phyloP scores from a whole-genome alignment of 2,888 invertebrate species.

The Charanyca ferruginea region DNA sequence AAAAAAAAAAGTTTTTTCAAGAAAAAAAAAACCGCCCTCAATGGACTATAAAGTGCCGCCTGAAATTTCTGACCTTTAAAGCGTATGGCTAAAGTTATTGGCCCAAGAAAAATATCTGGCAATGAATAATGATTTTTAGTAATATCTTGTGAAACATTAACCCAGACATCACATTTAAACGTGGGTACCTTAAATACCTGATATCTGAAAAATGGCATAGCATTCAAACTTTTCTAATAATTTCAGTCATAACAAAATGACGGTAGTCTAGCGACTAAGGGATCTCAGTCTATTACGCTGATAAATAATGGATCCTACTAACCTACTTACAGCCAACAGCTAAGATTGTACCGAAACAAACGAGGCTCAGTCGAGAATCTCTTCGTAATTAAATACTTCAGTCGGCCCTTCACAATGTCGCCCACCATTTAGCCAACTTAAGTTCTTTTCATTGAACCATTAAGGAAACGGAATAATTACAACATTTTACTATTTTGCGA shows the following conservation, averaged over 20 bases:
- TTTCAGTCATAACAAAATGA: no score
- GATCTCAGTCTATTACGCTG: constrained; percentile 25
- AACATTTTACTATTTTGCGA: constrained; percentile 44
- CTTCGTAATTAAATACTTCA: constrained; percentile 83
- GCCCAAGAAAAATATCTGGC: not conserved
- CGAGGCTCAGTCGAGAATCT: constrained; percentile 71
- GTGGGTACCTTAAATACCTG: not conserved
- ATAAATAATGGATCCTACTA: constrained; percentile 59
- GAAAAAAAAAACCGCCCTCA: no score
- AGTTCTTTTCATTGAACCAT: constrained; percentile 68
- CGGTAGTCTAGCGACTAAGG: not conserved
- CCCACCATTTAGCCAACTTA: constrained; percentile 69
- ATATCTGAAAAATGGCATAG: no score
- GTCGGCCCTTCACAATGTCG: constrained; percentile 73
- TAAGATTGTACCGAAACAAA: constrained; percentile 69
- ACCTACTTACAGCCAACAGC: constrained; percentile 55
- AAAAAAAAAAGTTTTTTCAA: no score
- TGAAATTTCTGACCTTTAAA: not conserved
- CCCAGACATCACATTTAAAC: not conserved
- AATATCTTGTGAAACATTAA: not conserved
- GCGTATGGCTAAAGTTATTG: not conserved
- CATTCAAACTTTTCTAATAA: no score
- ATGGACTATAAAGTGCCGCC: no score
- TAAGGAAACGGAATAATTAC: constrained; percentile 70
- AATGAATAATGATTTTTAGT: not conserved